These are phyloP conservation scores for Uloborus plumipes DNA, from an alignment of 2,888 invertebrate genomes.

Conservation along the genomic window DNA sequence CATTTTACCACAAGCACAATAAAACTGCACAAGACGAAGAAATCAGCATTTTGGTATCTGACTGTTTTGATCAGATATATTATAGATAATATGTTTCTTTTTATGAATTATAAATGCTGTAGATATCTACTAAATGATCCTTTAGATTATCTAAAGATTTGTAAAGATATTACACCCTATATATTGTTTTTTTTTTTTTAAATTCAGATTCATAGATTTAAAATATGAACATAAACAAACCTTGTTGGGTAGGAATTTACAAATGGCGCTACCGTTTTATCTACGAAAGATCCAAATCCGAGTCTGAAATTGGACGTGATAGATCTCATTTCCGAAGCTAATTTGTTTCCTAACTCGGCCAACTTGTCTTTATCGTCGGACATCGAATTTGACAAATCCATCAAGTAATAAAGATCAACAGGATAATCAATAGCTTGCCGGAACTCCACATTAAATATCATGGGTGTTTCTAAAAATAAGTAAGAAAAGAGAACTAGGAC, in stretches of 20 bases:
- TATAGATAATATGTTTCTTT: too few species aligned
- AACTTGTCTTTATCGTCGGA: conserved; percentile 97
- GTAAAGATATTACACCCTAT: too few species aligned
- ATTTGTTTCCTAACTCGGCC: conserved; percentile 77
- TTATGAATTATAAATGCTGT: too few species aligned
- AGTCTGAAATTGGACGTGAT: conserved; percentile 93
- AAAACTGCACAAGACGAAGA: too few species aligned
- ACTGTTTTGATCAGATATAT: too few species aligned
- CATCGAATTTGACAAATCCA: conserved; percentile 99
- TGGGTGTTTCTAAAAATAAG: too few species aligned
- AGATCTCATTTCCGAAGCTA: conserved; percentile 80
- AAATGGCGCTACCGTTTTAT: conserved; percentile 97
- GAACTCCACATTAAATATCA: conserved; percentile 78
- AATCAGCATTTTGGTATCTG: too few species aligned
- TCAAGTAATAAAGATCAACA: conserved; percentile 97
- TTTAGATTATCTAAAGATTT: too few species aligned
- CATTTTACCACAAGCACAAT: too few species aligned
- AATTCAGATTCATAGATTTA: not conserved
- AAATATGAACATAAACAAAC: conserved; percentile 68
- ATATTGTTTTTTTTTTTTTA: too few species aligned
- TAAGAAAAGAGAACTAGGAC: too few species aligned
- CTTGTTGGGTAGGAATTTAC: conserved; percentile 75
- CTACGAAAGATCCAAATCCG: conserved; percentile 96
- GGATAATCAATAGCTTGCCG: conserved; percentile 92
- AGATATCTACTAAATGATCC: too few species aligned